phyloP scores from a whole-genome alignment of 2,113 vertebrate genomes.

The Lonchura striata region DNA sequence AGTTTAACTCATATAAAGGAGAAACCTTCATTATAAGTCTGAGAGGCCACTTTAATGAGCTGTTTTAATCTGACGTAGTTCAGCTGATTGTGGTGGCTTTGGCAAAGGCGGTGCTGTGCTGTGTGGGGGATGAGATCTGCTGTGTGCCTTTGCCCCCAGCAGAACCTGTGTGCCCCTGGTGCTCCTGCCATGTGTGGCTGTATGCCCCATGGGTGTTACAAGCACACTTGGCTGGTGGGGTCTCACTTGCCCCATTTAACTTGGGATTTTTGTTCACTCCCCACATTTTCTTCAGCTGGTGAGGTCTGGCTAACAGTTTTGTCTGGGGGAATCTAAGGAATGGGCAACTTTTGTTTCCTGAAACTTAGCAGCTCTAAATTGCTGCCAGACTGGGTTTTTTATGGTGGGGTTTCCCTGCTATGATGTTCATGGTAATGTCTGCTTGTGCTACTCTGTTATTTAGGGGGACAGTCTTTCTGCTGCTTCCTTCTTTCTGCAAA shows the following conservation, averaged over 20 bases:
- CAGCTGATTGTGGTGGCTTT: not conserved
- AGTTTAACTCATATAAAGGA: not conserved
- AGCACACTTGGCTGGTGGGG: not conserved
- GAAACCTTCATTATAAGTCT: not conserved
- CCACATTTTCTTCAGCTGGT: not conserved
- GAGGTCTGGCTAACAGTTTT: not conserved
- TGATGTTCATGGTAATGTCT: not conserved
- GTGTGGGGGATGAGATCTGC: not conserved
- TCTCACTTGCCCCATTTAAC: not conserved
- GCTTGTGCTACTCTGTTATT: not conserved
- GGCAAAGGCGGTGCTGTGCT: not conserved
- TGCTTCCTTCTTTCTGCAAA: not conserved
- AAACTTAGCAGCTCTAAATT: not conserved
- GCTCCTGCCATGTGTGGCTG: accelerated
- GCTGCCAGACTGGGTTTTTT: not conserved
- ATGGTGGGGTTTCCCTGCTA: accelerated
- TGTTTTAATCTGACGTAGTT: not conserved
- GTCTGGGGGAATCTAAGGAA: not conserved
- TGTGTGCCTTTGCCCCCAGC: not conserved
- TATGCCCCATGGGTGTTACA: not conserved
- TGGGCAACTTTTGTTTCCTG: not conserved
- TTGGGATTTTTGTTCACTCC: not conserved
- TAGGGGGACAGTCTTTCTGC: not conserved
- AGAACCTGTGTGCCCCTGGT: accelerated
- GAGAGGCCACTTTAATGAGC: not conserved